Percentiles rank a stretch among this genome's conserved stretches.
phyloP scores from a whole-genome alignment of 2,113 vertebrate species.

The Corvus hawaiiensis region DNA sequence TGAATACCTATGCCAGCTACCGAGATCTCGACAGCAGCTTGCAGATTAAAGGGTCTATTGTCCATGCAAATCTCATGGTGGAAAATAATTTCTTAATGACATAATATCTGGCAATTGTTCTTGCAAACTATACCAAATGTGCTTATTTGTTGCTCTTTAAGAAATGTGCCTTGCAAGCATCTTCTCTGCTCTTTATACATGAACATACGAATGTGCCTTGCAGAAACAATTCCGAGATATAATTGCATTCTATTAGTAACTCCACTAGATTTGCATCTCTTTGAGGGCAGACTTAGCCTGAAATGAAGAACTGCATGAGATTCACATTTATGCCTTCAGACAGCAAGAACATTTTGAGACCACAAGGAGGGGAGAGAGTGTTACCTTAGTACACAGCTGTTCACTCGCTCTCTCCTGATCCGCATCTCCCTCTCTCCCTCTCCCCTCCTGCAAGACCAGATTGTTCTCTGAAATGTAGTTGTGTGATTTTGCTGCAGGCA shows the following conservation, averaged over 20 bases:
- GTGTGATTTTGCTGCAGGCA: conserved; percentile 29
- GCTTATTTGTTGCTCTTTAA: neutral
- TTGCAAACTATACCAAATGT: neutral
- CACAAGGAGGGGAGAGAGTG: conserved; percentile 2
- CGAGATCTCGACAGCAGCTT: neutral
- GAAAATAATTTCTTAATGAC: neutral
- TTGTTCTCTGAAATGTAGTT: neutral
- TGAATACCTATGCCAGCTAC: neutral
- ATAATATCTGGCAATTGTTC: neutral
- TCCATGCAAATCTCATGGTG: neutral
- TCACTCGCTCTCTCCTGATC: neutral
- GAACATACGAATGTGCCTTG: neutral
- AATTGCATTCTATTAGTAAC: conserved; percentile 2
- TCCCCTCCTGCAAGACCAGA: neutral
- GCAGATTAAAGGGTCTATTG: neutral
- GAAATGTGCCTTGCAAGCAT: neutral
- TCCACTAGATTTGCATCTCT: neutral
- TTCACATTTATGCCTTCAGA: neutral
- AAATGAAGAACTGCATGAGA: neutral
- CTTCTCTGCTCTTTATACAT: neutral
- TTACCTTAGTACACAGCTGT: neutral
- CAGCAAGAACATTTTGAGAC: neutral
- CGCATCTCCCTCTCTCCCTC: neutral
- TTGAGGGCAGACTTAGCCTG: neutral
- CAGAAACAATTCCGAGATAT: neutral